Base-by-base conservation (phyloP, 2,888 invertebrate species). In the Mimas tiliae region DNA sequence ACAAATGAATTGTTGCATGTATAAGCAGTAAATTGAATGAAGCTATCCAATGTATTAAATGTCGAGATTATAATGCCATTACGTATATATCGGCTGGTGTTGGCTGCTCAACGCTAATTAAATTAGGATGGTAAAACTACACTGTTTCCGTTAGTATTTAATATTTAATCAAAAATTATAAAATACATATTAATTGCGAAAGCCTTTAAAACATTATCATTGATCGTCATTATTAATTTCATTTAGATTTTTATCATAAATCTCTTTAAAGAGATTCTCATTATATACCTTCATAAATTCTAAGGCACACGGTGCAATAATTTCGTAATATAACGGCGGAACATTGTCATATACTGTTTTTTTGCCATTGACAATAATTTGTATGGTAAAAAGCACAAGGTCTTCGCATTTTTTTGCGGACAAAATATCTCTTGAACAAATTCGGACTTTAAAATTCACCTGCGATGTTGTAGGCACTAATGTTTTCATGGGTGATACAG, bases 281-380 rank as follows among this genome's bases (percentile, higher is more conserved):
- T 73, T 78, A 67, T 87, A 88, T 55, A 82, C 69, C 67, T 74
- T 80, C 69, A 77, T 81, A 68, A 86, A 89, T 69, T 84, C 83
- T 16, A 48, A 65, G 14, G 81, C 80, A 68, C 88, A 89, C 0
- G 90, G 91, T 14, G 79, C 79, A 33, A 90, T 87, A 8, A 91
- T 78, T 82, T 91, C 91, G 66, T 89, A 90, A 75, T 82, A 91
- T 14, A 86, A 72, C 14, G 88, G 89, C 42, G 89, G 89, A 0
- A 84, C 76, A 69, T 87, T 82, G 27, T 73, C 67, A 69, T 86
- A 91, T 11, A 90, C 68, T 6, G 75, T 50, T 72, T 82, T 75
- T 68, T 81, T 68, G 1, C 90, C 91, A 48, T 66, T 67, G 12
- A 87, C 67, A 58, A 80, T 72, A 65, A 92, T 84, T 83, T 92